Conservation (phyloP, 2,797 vertebrate genomes). For the Silurus aristotelis region DNA sequence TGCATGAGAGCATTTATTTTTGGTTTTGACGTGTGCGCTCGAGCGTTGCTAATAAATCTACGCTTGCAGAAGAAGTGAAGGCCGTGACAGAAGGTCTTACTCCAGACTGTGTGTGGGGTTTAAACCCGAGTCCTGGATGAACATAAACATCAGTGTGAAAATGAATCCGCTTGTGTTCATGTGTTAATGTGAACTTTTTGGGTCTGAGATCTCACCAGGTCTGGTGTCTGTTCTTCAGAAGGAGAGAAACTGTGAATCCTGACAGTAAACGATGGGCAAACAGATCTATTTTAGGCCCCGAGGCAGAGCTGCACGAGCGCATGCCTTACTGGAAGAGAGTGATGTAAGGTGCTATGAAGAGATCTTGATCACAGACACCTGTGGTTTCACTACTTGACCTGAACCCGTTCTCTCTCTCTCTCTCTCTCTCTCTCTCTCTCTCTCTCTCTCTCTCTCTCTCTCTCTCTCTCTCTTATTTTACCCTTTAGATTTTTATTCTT, state of each 20-base stretch:
- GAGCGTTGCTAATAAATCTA: neutral
- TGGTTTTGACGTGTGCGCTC: neutral
- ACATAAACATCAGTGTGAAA: too few species aligned
- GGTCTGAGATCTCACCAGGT: neutral
- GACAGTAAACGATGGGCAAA: conserved; percentile 33
- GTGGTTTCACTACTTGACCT: conserved; percentile 18
- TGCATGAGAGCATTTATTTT: neutral
- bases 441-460: neutral
- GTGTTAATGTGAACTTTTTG: neutral
- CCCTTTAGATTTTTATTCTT: neutral
- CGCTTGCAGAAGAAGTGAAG: neutral
- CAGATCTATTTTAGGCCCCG: conserved; percentile 62
- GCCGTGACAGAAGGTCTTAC: too few species aligned
- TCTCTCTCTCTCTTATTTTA: neutral
- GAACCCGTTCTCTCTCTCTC: neutral
- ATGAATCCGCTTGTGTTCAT: neutral
- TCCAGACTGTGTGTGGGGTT: too few species aligned
- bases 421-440: too few species aligned
- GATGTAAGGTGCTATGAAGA: conserved; percentile 43
- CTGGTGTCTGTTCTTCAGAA: neutral
- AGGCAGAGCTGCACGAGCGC: conserved; percentile 52
- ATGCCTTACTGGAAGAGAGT: conserved; percentile 68
- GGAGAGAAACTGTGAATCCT: neutral
- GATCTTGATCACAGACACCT: conserved; percentile 31
- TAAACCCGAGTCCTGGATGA: too few species aligned